Conservation (phyloP, 2,113 vertebrate species). For the Myotis yumanensis region DNA sequence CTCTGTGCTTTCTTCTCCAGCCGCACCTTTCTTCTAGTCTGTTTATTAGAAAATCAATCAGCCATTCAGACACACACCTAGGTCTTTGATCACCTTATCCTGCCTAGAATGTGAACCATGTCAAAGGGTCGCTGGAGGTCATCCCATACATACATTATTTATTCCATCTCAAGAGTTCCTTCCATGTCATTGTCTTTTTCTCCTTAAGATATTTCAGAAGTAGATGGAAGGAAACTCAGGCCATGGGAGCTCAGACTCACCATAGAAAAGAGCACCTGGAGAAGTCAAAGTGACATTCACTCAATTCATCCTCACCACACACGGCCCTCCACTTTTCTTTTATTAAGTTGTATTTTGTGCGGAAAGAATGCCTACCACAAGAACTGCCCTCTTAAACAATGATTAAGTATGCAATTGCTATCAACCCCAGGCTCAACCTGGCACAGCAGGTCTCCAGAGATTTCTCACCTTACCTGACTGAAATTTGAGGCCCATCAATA, state of each 20-base stretch:
- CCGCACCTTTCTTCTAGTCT: neutral
- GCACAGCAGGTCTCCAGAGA: neutral
- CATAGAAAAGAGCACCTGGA: too few relatives aligned
- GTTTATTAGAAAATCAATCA: neutral
- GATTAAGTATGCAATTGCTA: neutral
- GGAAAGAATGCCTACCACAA: neutral
- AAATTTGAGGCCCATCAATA: neutral
- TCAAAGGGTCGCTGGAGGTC: neutral
- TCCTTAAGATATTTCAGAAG: neutral
- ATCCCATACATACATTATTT: neutral
- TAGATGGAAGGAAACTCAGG: too few relatives aligned
- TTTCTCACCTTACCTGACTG: neutral
- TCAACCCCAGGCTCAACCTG: neutral
- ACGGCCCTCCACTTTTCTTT: neutral
- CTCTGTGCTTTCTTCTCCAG: neutral
- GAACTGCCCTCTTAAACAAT: neutral
- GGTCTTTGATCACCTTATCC: neutral
- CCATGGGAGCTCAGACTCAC: neutral
- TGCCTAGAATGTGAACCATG: neutral
- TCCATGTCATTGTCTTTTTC: neutral
- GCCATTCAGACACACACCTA: neutral
- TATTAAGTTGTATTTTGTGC: too few relatives aligned
- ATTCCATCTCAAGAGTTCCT: neutral
- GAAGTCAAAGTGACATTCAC: too few relatives aligned
- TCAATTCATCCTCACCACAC: neutral